A percentile compares a stretch with the other conserved stretches of the same genome.
Conservation (phyloP, 2,113 vertebrate genomes). For the Pithys albifrons region DNA sequence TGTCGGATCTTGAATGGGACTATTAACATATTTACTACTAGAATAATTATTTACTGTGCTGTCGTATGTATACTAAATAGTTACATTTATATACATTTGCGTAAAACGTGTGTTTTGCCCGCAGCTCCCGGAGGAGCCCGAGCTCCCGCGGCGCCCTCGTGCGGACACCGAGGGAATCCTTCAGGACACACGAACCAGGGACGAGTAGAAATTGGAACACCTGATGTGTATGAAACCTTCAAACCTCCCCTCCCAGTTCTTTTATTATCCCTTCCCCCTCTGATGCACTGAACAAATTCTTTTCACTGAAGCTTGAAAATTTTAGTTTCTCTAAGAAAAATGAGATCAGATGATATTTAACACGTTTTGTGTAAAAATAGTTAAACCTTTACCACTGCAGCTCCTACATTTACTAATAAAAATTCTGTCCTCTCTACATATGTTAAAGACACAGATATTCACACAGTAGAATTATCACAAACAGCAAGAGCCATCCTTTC, state of each 20-base stretch:
- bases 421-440: background rate
- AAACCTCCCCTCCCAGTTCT: background rate
- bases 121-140: background rate
- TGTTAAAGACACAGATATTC: background rate
- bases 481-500: background rate
- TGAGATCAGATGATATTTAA: background rate
- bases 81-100: rapidly evolving
- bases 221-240: rapidly evolving
- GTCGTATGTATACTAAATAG: rapidly evolving
- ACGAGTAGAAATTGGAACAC: background rate
- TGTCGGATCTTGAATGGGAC: background rate
- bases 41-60: too few relatives aligned
- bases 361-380: background rate
- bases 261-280: background rate
- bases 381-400: background rate
- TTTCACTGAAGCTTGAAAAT: background rate
- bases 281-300: background rate
- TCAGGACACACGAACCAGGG: background rate
- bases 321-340: background rate
- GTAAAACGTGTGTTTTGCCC: background rate
- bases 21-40: background rate
- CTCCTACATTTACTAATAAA: background rate
- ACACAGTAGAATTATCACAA: background rate
- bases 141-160: background rate
- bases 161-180: background rate